A percentile compares a stretch with the other conserved stretches of the same genome.
Conservation (phyloP, 2,888 invertebrate genomes). For the Ophioninae sp. region DNA sequence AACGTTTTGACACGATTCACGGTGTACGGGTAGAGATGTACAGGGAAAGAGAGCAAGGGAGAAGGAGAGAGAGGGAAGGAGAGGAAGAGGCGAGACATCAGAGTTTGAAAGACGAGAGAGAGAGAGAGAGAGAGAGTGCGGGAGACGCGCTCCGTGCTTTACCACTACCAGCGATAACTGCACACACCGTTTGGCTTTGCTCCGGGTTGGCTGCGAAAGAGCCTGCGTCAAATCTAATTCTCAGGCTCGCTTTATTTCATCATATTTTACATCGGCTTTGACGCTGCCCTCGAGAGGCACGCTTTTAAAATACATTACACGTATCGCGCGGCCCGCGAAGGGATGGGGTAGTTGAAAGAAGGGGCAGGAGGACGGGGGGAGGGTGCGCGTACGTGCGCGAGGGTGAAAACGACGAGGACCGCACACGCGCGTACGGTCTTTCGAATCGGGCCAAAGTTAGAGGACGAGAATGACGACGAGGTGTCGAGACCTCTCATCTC, state of each 20-base stretch:
- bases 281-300: conserved; percentile 78
- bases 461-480: background rate
- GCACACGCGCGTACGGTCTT: background rate
- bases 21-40: conserved; percentile 32
- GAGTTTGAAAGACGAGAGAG: conserved; percentile 1
- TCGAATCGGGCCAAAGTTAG: background rate
- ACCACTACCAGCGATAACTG: conserved; percentile 36
- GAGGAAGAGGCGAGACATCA: background rate
- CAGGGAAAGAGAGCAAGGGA: conserved; percentile 5
- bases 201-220: conserved; percentile 72
- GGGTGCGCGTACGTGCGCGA: conserved; percentile 51
- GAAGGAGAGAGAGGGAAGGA: background rate
- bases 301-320: conserved; percentile 80
- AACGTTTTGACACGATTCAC: conserved; percentile 67
- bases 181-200: conserved; percentile 41
- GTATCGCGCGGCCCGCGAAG: conserved; percentile 61
- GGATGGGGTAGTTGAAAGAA: conserved; percentile 3
- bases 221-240: conserved; percentile 78
- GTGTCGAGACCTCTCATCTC: background rate
- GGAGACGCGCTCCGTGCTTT: conserved; percentile 15
- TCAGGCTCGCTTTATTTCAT: conserved; percentile 78
- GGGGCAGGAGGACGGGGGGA: background rate
- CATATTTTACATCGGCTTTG: conserved; percentile 80
- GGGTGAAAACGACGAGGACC: conserved; percentile 35
- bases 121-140: background rate